A percentile compares a stretch with the other conserved stretches of the same genome.
phyloP scores from a whole-genome alignment of 2,797 vertebrate species.

The Anas bahamensis region DNA sequence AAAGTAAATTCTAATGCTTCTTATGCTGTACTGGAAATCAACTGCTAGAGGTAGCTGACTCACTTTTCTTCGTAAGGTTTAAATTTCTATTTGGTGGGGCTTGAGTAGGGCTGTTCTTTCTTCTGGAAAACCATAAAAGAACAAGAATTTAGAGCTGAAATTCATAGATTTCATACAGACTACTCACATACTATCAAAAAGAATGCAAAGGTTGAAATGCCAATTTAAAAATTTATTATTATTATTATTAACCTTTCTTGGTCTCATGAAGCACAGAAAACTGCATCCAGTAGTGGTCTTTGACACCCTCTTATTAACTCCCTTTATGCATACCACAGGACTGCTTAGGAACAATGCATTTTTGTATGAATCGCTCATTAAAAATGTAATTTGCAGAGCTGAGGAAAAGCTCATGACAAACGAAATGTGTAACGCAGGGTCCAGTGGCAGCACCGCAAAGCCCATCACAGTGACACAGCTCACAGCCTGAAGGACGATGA shows the following conservation, averaged over 20 bases:
- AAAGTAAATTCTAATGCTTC: background rate
- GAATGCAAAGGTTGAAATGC: background rate
- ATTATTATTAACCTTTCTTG: background rate
- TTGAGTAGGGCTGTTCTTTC: background rate
- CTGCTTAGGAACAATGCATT: background rate
- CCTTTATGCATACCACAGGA: background rate
- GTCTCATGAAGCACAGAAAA: background rate
- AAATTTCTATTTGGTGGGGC: background rate
- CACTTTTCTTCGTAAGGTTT: background rate
- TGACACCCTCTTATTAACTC: background rate
- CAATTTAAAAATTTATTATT: background rate
- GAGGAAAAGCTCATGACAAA: background rate
- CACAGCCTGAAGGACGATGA: background rate
- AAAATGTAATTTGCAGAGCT: background rate
- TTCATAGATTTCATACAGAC: background rate
- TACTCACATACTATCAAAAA: background rate
- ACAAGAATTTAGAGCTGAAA: background rate
- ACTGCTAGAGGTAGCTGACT: background rate
- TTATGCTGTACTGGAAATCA: background rate
- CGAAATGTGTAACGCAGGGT: accelerated
- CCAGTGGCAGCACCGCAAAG: background rate
- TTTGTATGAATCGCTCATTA: background rate
- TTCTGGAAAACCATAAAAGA: background rate
- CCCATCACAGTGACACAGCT: background rate
- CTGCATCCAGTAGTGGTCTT: background rate